Evolutionary conservation across 2,888 invertebrate genomes (phyloP), one percentile per base, ranked within the genome.

Genomic region (Actias luna): DNA sequence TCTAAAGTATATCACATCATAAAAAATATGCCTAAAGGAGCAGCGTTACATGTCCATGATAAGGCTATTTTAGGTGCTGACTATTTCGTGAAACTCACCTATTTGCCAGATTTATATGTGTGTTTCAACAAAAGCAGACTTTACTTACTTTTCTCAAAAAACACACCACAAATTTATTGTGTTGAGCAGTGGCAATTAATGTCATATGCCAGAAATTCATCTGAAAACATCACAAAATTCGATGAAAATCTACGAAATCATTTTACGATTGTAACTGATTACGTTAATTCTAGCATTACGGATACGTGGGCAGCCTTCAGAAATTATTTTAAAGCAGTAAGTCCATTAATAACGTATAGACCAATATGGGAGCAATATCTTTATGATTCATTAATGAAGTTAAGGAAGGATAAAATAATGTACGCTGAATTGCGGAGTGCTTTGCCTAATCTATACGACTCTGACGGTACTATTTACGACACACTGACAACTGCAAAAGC

Each of bases 21-120:
- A 14, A 89, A 93, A 65, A 84, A 83, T 36, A 93, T 97, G 93
- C 97, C 97, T 0, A 97, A 97, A 85, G 97, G 96, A 5, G 95
- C 93, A 0, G 94, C 94, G 0, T 82, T 96, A 14, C 96, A 96
- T 78, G 90, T 94, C 0, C 96, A 96, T 75, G 94, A 96, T 68
- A 94, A 94, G 63, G 95, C 95, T 0, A 83, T 95, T 0, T 90
- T 94, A 29, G 94, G 94, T 7, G 88, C 94, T 0, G 94, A 95
- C 66, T 96, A 93, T 68, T 72, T 96, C 0, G 76, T 95, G 46
- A 93, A 94, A 52, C 73, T 96, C 33, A 96, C 96, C 0, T 95
- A 95, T 69, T 88, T 91, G 65, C 93, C 94, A 0, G 74, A 95
- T 76, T 82, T 96, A 0, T 95, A 94, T 71, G 88, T 93, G 0